These are phyloP conservation scores for Myiotriccus ornatus DNA, from an alignment of 2,797 vertebrate genomes.

Conservation along the genomic window DNA sequence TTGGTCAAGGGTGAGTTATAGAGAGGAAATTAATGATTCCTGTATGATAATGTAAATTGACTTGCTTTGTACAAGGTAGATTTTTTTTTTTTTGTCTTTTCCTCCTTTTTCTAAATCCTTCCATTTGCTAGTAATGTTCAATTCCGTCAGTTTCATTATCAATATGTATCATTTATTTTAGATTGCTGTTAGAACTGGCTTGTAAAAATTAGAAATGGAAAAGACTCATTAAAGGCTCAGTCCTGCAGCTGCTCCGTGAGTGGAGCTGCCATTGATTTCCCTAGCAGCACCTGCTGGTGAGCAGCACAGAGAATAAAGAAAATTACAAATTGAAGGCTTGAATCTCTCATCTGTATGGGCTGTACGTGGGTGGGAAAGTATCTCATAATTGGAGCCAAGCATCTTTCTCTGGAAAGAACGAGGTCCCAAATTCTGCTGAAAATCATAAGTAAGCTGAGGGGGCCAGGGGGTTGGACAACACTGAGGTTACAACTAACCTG, in stretches of 20 bases:
- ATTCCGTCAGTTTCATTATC: neutral
- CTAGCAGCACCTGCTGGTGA: slow-evolving; percentile 36
- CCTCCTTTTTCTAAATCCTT: neutral
- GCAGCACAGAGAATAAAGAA: slow-evolving; percentile 37
- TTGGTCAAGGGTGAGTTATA: neutral
- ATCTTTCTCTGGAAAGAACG: neutral
- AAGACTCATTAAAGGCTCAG: slow-evolving; percentile 10
- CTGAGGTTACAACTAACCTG: neutral
- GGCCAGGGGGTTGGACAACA: neutral
- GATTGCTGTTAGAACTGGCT: neutral
- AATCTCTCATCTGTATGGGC: neutral
- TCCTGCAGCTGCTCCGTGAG: neutral
- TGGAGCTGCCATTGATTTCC: slow-evolving; percentile 21
- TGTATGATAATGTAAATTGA: neutral
- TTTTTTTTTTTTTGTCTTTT: neutral
- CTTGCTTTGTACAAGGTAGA: neutral
- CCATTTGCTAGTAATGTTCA: neutral
- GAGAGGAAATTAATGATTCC: neutral
- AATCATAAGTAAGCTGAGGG: neutral
- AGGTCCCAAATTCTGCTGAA: neutral
- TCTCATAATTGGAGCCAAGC: neutral
- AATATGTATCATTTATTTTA: neutral
- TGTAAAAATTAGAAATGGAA: slow-evolving; percentile 33
- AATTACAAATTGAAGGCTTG: slow-evolving; percentile 38
- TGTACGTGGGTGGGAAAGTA: neutral